Evolutionary conservation across 2,113 vertebrate species (phyloP).

Genomic region (Hyperopisus bebe): DNA sequence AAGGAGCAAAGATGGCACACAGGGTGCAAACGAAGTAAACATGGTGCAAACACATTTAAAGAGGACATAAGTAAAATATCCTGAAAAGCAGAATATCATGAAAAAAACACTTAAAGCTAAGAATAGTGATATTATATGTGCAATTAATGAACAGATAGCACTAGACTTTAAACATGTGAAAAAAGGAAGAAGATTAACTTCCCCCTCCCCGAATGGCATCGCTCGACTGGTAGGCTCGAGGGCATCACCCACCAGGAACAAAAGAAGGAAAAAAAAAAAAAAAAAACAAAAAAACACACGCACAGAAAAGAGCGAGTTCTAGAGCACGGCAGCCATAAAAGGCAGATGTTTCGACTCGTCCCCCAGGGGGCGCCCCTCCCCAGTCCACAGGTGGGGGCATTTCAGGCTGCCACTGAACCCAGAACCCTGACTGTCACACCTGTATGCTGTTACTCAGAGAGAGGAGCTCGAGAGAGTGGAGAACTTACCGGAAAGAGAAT

Average conservation of each 20-base stretch:
- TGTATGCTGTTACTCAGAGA: too few species aligned
- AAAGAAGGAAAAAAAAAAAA: too few species aligned
- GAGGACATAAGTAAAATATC: background rate
- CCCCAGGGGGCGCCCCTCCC: background rate
- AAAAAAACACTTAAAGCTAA: background rate
- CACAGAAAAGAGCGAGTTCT: background rate
- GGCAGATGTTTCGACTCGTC: background rate
- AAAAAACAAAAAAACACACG: too few species aligned
- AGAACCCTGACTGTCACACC: too few species aligned
- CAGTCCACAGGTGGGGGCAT: background rate
- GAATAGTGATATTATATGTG: background rate
- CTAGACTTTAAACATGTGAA: too few species aligned
- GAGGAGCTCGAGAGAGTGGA: background rate
- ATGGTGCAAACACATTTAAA: background rate
- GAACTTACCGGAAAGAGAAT: background rate
- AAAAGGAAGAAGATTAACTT: too few species aligned
- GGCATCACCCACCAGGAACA: too few species aligned
- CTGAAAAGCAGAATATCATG: background rate
- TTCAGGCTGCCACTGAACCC: too few species aligned
- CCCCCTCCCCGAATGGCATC: too few species aligned
- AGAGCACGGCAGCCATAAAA: background rate
- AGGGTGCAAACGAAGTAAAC: background rate
- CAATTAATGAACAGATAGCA: background rate
- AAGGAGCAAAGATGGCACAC: background rate
- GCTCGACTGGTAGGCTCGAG: too few species aligned